Conservation (phyloP, 2,113 vertebrate species). For the Meriones unguiculatus region DNA sequence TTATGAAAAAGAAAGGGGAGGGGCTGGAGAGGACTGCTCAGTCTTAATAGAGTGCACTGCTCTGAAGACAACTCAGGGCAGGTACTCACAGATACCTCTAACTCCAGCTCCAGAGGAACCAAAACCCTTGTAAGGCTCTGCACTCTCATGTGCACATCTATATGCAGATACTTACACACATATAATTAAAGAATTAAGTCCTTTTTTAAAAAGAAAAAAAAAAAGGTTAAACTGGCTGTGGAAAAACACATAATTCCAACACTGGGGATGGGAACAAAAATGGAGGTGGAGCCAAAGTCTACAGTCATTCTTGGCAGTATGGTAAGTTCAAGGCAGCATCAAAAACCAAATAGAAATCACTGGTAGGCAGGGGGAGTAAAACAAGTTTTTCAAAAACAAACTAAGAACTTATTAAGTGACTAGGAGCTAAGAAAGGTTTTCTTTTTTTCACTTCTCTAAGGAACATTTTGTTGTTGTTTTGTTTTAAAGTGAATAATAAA, state of each 20-base stretch:
- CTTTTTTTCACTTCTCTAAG: conserved; percentile 22
- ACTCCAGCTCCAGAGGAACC: background rate
- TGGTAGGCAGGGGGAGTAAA: background rate
- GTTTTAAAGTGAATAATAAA: conserved; percentile 1
- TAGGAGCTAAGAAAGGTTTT: background rate
- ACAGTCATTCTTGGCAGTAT: background rate
- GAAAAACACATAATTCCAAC: background rate
- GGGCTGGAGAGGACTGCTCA: background rate
- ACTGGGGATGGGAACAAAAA: background rate
- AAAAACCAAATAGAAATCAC: background rate
- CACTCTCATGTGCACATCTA: no score
- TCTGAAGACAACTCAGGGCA: background rate
- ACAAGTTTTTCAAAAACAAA: background rate
- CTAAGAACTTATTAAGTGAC: conserved; percentile 15
- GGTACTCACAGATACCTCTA: background rate
- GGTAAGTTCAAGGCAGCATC: background rate
- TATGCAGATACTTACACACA: no score
- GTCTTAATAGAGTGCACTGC: background rate
- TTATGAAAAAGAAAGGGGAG: background rate
- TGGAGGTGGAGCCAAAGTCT: background rate
- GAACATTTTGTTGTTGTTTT: background rate
- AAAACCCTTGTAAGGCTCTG: background rate
- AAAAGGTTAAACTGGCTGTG: background rate
- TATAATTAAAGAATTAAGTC: background rate
- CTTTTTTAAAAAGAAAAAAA: background rate